phyloP scores from a whole-genome alignment of 2,797 vertebrate species.

The Sebastes umbrosus region DNA sequence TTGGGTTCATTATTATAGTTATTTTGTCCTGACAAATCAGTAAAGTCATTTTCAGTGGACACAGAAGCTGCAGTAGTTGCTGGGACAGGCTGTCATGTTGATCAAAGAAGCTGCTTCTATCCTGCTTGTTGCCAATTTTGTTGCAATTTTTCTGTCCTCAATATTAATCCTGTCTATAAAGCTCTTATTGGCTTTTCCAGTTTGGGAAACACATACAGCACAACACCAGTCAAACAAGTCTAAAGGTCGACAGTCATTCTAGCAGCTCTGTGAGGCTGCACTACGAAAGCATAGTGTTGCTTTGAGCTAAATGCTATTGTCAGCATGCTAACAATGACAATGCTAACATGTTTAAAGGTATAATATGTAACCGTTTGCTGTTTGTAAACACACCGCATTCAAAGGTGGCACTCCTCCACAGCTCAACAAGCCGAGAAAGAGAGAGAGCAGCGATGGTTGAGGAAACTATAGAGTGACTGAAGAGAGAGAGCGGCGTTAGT shows the following conservation, averaged over 20 bases:
- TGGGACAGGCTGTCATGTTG: not conserved
- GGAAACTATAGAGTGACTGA: too few species aligned
- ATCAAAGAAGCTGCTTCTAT: not conserved
- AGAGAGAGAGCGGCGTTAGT: too few species aligned
- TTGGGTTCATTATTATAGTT: not conserved
- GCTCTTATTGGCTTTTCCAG: not conserved
- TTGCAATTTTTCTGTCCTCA: not conserved
- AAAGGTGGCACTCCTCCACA: too few species aligned
- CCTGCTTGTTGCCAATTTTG: not conserved
- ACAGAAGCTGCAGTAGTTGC: not conserved
- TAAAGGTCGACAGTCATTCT: not conserved
- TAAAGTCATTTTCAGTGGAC: not conserved
- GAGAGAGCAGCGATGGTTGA: too few species aligned
- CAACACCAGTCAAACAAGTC: not conserved
- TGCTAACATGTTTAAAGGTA: not conserved
- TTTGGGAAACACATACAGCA: not conserved
- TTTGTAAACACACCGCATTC: too few species aligned
- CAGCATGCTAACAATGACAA: not conserved
- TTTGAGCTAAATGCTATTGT: not conserved
- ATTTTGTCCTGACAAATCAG: not conserved
- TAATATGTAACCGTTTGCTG: too few species aligned
- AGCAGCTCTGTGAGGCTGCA: not conserved
- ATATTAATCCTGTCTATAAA: not conserved
- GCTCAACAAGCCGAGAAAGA: too few species aligned
- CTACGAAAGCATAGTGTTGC: not conserved